phyloP scores from a whole-genome alignment of 2,113 vertebrate genomes.

The Acanthochromis polyacanthus region DNA sequence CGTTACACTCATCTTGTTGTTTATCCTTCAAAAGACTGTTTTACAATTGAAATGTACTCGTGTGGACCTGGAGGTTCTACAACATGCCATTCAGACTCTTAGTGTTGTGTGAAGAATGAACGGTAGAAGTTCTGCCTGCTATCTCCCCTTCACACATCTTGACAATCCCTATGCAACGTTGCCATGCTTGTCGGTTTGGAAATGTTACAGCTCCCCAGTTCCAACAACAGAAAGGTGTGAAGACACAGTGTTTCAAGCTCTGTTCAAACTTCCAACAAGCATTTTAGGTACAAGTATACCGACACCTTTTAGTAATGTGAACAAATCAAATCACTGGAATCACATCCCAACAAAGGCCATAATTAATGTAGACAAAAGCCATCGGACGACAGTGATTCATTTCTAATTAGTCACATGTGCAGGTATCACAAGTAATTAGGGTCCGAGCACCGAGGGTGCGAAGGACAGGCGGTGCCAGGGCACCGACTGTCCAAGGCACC shows the following conservation, averaged over 20 bases:
- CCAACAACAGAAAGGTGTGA: background rate
- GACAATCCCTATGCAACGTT: background rate
- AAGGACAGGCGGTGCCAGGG: too few species aligned
- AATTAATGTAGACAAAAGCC: conserved; percentile 23
- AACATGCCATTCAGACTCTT: background rate
- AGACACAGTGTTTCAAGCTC: background rate
- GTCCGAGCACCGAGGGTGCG: too few species aligned
- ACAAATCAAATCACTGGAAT: conserved; percentile 9
- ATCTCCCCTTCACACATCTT: background rate
- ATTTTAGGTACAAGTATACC: background rate
- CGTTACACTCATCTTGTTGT: too few species aligned
- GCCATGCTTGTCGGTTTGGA: background rate
- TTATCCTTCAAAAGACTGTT: too few species aligned
- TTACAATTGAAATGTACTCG: background rate
- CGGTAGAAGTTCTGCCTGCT: background rate
- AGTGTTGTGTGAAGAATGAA: background rate
- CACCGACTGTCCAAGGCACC: too few species aligned
- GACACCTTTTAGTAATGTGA: conserved; percentile 13
- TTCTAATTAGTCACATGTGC: conserved; percentile 33
- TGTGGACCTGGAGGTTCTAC: background rate
- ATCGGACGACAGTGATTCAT: background rate
- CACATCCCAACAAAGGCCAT: background rate
- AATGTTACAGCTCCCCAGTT: background rate
- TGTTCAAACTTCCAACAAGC: background rate
- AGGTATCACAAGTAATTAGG: conserved; percentile 47